Conservation (phyloP, 2,888 invertebrate species). For the Himalopsyche kuldschensis region DNA sequence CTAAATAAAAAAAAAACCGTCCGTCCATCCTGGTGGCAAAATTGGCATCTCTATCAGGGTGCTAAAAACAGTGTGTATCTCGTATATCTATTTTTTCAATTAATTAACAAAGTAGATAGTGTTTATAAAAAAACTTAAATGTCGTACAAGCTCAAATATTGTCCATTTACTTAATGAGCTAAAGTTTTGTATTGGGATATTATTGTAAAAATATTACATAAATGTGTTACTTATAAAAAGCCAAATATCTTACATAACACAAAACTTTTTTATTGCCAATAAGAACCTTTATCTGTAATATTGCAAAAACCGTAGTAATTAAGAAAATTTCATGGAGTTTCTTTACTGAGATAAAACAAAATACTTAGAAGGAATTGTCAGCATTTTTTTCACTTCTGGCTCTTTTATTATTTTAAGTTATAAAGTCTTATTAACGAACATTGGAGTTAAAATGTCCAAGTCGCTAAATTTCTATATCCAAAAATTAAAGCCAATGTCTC, state of each 20-base stretch:
- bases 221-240: no score
- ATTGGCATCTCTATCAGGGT: no score
- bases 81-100: no score
- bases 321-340: background rate
- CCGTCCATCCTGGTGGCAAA: no score
- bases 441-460: background rate
- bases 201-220: no score
- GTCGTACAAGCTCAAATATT: no score
- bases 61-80: no score
- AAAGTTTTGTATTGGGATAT: no score
- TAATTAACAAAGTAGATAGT: no score
- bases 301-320: background rate
- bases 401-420: background rate
- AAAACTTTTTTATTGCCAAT: background rate
- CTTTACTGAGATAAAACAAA: background rate
- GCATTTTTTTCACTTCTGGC: background rate
- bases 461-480: background rate
- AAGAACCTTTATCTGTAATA: background rate
- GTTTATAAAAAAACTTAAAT: no score
- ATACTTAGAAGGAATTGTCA: background rate
- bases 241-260: background rate
- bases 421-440: background rate
- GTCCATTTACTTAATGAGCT: no score
- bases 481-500: background rate
- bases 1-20: no score